These are phyloP conservation scores for Tragelaphus imberbis DNA, from an alignment of 2,113 vertebrate species.

Conservation along the genomic window DNA sequence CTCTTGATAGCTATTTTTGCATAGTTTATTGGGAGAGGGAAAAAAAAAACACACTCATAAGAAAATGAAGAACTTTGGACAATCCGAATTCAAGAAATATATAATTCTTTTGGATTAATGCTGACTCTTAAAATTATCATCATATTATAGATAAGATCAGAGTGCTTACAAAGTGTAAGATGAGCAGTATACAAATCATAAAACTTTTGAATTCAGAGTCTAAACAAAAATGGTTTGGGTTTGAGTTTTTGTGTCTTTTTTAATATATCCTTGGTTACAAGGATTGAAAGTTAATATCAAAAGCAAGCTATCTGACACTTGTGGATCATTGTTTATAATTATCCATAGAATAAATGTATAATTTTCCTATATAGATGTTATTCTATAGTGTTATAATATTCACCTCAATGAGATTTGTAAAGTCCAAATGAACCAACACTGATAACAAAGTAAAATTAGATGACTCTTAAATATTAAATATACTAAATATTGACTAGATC, in stretches of 20 bases:
- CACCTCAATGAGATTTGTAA: not conserved
- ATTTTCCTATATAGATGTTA: not conserved
- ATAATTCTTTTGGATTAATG: not conserved
- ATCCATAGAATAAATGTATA: not conserved
- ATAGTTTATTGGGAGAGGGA: not conserved
- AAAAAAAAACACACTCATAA: not conserved
- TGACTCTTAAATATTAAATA: not conserved
- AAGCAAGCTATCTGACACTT: not conserved
- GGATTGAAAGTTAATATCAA: not conserved
- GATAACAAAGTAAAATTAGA: not conserved
- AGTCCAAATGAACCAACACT: not conserved
- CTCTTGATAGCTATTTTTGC: not conserved
- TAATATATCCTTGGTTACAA: not conserved
- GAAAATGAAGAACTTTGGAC: not conserved
- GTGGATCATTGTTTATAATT: not conserved
- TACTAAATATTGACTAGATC: not conserved
- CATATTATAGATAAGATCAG: not conserved
- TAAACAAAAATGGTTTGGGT: not conserved
- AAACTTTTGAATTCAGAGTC: not conserved
- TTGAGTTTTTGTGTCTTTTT: not conserved
- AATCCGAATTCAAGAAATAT: not conserved
- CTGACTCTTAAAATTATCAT: not conserved
- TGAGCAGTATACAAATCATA: not conserved
- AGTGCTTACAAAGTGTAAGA: not conserved
- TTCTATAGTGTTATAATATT: not conserved